Conservation (phyloP, 2,797 vertebrate species). For the Microctenopoma stevenorrisi region DNA sequence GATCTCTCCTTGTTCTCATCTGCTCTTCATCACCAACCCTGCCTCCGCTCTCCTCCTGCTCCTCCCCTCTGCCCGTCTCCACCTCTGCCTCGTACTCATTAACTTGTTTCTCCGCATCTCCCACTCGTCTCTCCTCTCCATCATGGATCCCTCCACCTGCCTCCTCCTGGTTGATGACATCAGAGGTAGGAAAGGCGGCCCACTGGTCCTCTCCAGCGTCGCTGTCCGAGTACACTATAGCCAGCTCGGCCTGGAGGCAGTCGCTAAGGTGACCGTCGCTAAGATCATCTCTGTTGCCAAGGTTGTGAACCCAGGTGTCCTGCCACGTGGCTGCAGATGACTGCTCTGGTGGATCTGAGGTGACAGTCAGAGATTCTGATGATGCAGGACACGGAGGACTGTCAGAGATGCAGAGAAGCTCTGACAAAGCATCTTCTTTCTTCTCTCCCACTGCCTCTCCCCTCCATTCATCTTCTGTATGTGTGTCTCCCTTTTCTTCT, state of each 20-base stretch:
- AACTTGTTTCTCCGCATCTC: not conserved
- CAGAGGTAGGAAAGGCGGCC: constrained; percentile 13
- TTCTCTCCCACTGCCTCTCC: constrained; percentile 14
- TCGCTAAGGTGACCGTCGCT: constrained; percentile 66
- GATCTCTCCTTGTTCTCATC: constrained; percentile 44
- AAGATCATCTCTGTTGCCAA: constrained; percentile 50
- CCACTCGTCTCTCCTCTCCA: not conserved
- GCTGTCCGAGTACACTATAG: constrained; percentile 73
- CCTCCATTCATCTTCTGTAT: constrained; percentile 5
- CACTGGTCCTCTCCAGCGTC: constrained; percentile 69
- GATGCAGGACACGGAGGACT: constrained; percentile 7
- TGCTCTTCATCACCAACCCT: constrained; percentile 45
- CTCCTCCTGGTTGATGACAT: constrained; percentile 39
- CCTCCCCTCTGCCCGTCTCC: constrained; percentile 4
- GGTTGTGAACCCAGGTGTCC: constrained; percentile 28
- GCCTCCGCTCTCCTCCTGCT: constrained; percentile 11
- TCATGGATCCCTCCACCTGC: not conserved
- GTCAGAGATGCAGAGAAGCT: constrained; percentile 32
- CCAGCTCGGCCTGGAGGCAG: constrained; percentile 75
- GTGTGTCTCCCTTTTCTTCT: constrained; percentile 5
- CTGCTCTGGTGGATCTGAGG: constrained; percentile 24
- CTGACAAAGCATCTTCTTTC: constrained; percentile 22
- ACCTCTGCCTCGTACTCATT: not conserved
- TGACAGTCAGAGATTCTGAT: not conserved
- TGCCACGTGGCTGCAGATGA: not conserved